These are phyloP conservation scores for Pseudopleuronectes americanus DNA, from an alignment of 2,797 vertebrate species.

Conservation along the genomic window DNA sequence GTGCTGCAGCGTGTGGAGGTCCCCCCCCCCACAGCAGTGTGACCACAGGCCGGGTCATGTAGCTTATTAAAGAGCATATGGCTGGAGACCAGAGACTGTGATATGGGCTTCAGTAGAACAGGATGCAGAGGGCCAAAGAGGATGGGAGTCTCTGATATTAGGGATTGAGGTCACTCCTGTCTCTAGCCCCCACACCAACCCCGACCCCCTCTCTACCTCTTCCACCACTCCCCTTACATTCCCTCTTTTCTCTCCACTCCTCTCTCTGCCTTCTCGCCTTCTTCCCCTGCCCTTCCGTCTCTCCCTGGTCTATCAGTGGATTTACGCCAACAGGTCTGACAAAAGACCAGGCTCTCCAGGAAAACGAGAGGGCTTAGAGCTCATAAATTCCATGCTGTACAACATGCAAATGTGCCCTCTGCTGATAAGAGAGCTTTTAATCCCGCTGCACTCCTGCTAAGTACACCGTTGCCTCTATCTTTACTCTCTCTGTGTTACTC, in stretches of 20 bases:
- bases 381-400: constrained; percentile 82
- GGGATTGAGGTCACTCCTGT: constrained; percentile 2
- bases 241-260: neutral
- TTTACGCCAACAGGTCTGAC: constrained; percentile 78
- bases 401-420: constrained; percentile 84
- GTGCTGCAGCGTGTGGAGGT: constrained; percentile 7
- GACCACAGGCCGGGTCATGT: constrained; percentile 42
- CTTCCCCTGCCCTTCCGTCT: constrained; percentile 18
- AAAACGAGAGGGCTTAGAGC: constrained; percentile 82
- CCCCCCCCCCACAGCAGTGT: constrained; percentile 11
- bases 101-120: neutral
- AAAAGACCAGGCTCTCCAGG: constrained; percentile 77
- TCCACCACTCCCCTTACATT: neutral
- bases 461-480: constrained; percentile 74
- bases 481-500: constrained; percentile 63
- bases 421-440: constrained; percentile 86
- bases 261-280: neutral
- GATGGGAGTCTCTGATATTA: constrained; percentile 6
- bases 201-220: neutral
- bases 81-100: constrained; percentile 21
- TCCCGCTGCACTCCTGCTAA: constrained; percentile 78
- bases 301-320: constrained; percentile 69
- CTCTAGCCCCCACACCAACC: neutral
- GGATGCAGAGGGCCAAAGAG: neutral
- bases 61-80: constrained; percentile 42